Evolutionary conservation across 2,888 invertebrate species (phyloP), one percentile per base, ranked within the genome.

Genomic region (Desoria tigrina): DNA sequence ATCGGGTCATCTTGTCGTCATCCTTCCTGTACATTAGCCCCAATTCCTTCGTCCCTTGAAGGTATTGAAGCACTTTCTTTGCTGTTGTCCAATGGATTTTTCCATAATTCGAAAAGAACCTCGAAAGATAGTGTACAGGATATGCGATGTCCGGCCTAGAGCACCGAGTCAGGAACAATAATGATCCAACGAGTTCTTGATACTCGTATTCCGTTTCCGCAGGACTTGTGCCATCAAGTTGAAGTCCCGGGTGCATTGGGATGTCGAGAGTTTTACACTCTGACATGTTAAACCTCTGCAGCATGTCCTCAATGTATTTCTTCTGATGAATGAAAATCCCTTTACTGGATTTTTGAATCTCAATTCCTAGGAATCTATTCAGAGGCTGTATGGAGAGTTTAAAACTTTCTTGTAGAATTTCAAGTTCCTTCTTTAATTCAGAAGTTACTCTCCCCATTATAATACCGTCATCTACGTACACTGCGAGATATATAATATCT

Each of bases 121-220:
- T n/a, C n/a, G n/a, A n/a, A n/a, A n/a, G n/a, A n/a, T n/a, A n/a
- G n/a, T n/a, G n/a, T 0, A 74, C 72, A 2, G 74, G 65, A 62
- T 57, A 73, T 16, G 72, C 24, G 27, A 77, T 74, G 50, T 75
- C 77, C 9, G 75, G 75, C 6, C 77, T 49, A 1, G 76, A 71
- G 7, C 50, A 23, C 1, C 53, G 32, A 0, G 75, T 68, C 2
- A 76, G 37, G 39, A 73, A 77, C 23, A 76, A 53, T 1, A 77
- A 39, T n/a, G 65, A 32, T 16, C 76, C 76, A 27, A 76, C 63
- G 11, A 73, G 55, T 37, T 72, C 53, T 11, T n/a, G n/a, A n/a
- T n/a, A n/a, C n/a, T n/a, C n/a, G n/a, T n/a, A n/a, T n/a, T n/a
- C n/a, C n/a, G n/a, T 61, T 42, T 1, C 55, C 28, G 1, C 23